Evolutionary conservation across 2,888 invertebrate species (phyloP).

Genomic region (Thymelicus acteon): DNA sequence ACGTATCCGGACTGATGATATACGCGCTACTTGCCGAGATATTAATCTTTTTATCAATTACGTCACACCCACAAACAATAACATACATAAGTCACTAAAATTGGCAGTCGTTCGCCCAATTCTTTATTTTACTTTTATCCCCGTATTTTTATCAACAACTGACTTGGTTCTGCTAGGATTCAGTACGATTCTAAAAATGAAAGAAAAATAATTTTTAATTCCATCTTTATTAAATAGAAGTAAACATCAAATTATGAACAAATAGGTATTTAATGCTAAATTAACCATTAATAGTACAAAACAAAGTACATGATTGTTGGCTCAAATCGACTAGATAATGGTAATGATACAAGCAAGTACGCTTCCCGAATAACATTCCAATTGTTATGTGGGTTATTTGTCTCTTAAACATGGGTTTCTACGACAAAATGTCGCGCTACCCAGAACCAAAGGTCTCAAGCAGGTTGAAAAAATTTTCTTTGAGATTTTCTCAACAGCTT

Average conservation of each 20-base stretch:
- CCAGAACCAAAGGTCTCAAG: background rate
- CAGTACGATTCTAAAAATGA: background rate
- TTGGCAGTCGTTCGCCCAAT: background rate
- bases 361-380: background rate
- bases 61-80: constrained; percentile 10
- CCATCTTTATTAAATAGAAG: background rate
- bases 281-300: background rate
- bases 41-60: constrained; percentile 18
- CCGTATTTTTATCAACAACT: no score
- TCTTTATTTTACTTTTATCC: no score
- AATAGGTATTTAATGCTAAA: background rate
- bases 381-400: background rate
- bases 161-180: background rate
- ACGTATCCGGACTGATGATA: constrained; percentile 20
- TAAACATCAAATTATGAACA: background rate
- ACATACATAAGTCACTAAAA: background rate
- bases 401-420: background rate
- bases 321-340: background rate
- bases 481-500: background rate
- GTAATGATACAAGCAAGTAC: background rate
- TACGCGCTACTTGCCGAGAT: constrained; percentile 6
- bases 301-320: background rate
- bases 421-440: no score
- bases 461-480: background rate
- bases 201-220: background rate